Conservation (phyloP, 2,888 invertebrate species). For the Sussaba pulchella region DNA sequence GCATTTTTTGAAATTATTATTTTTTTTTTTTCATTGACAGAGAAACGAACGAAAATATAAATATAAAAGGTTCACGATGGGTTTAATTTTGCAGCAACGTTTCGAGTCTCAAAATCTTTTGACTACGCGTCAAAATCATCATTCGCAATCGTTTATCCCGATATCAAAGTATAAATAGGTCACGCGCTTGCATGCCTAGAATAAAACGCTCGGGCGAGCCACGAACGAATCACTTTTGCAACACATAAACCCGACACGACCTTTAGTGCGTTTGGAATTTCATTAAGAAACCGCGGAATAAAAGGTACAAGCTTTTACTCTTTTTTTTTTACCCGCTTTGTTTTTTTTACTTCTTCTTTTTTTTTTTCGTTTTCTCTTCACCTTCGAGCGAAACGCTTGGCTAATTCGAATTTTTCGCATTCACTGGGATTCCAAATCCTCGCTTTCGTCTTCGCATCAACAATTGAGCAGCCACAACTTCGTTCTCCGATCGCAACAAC, state of each 20-base stretch:
- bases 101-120: neutral
- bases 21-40: neutral
- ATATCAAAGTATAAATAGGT: slow-evolving; percentile 75
- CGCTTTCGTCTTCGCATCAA: slow-evolving; percentile 16
- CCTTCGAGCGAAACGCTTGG: slow-evolving; percentile 10
- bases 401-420: slow-evolving; percentile 28
- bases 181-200: slow-evolving; percentile 68
- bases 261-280: slow-evolving; percentile 43
- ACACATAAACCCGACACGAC: slow-evolving; percentile 57
- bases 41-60: too few species aligned
- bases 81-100: slow-evolving; percentile 15
- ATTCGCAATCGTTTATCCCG: slow-evolving; percentile 61
- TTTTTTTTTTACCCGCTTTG: neutral
- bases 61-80: too few species aligned
- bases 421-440: slow-evolving; percentile 8
- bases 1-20: too few species aligned
- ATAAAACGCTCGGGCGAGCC: slow-evolving; percentile 53
- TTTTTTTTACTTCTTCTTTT: slow-evolving; percentile 5
- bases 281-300: slow-evolving; percentile 9
- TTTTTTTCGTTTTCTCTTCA: slow-evolving; percentile 25
- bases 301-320: slow-evolving; percentile 13
- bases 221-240: slow-evolving; percentile 55
- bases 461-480: slow-evolving; percentile 44
- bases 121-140: slow-evolving; percentile 9
- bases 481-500: slow-evolving; percentile 22